phyloP scores from a whole-genome alignment of 2,113 vertebrate species.

The Dicaeum eximium region DNA sequence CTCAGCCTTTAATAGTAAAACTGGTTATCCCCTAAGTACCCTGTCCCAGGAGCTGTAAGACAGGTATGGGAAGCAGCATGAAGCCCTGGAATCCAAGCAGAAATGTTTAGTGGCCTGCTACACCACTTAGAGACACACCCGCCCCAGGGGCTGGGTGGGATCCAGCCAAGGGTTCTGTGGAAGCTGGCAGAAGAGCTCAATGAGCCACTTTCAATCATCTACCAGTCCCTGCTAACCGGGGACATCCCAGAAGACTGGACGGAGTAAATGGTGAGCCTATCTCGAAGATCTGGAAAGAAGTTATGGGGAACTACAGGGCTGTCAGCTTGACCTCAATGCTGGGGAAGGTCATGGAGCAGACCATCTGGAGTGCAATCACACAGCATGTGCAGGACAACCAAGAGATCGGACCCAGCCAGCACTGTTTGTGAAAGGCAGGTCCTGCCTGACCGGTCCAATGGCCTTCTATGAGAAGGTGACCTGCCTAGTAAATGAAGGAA shows the following conservation, averaged over 20 bases:
- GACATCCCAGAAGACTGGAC: not conserved
- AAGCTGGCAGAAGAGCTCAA: not conserved
- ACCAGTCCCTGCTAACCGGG: no score
- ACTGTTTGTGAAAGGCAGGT: not conserved
- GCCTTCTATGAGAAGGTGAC: not conserved
- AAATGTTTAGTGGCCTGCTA: not conserved
- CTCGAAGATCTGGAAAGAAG: not conserved
- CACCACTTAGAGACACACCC: not conserved
- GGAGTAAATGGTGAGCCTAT: accelerated
- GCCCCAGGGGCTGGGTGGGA: no score
- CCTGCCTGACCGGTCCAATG: not conserved
- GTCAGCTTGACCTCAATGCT: not conserved
- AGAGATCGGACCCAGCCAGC: not conserved
- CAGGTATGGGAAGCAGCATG: not conserved
- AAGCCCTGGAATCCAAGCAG: not conserved
- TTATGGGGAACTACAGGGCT: not conserved
- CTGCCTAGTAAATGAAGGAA: not conserved
- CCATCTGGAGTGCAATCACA: not conserved
- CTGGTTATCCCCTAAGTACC: not conserved
- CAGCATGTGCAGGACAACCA: not conserved
- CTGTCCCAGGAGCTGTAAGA: not conserved
- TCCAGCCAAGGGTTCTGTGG: not conserved
- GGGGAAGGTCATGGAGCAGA: not conserved
- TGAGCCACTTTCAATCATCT: not conserved
- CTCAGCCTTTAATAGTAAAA: not conserved